Evolutionary conservation across 1,140 invertebrate species (phyloP).

Genomic region (Adelges cooleyi): DNA sequence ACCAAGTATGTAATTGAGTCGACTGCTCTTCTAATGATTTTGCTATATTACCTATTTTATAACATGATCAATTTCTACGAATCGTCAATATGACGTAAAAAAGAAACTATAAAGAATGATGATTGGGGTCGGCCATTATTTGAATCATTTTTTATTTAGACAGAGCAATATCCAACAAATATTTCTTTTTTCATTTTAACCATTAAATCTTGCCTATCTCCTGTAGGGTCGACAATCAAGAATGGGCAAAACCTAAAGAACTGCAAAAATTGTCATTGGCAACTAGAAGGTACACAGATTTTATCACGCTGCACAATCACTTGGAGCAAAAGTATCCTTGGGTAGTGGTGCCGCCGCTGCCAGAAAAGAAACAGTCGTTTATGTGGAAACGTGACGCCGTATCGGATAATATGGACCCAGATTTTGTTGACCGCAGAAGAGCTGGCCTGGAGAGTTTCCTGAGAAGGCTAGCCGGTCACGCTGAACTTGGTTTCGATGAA

Average conservation of each 20-base stretch:
- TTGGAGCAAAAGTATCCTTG: slow-evolving; percentile 64
- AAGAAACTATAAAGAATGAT: no score
- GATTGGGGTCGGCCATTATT: no score
- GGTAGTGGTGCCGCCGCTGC: slow-evolving; percentile 64
- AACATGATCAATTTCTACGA: no score
- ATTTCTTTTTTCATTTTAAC: not conserved
- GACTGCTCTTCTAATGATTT: no score
- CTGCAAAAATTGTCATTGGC: slow-evolving; percentile 50
- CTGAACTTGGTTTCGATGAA: slow-evolving; percentile 17
- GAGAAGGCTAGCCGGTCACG: slow-evolving; percentile 30
- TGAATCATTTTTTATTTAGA: no score
- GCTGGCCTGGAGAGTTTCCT: slow-evolving; percentile 56
- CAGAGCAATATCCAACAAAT: not conserved
- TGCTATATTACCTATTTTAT: no score
- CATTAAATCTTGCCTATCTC: not conserved
- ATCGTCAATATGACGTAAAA: no score
- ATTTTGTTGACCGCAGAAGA: slow-evolving; percentile 68
- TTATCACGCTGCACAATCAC: slow-evolving; percentile 66
- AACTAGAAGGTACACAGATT: slow-evolving; percentile 74
- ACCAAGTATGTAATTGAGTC: slow-evolving; percentile 52
- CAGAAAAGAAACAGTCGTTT: slow-evolving; percentile 68
- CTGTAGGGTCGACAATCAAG: slow-evolving; percentile 7
- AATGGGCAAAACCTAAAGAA: not conserved
- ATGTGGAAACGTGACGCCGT: slow-evolving; percentile 60
- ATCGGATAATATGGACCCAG: slow-evolving; percentile 66